These are phyloP conservation scores for Aegithalos caudatus DNA, from an alignment of 2,113 vertebrate species.

Conservation along the genomic window DNA sequence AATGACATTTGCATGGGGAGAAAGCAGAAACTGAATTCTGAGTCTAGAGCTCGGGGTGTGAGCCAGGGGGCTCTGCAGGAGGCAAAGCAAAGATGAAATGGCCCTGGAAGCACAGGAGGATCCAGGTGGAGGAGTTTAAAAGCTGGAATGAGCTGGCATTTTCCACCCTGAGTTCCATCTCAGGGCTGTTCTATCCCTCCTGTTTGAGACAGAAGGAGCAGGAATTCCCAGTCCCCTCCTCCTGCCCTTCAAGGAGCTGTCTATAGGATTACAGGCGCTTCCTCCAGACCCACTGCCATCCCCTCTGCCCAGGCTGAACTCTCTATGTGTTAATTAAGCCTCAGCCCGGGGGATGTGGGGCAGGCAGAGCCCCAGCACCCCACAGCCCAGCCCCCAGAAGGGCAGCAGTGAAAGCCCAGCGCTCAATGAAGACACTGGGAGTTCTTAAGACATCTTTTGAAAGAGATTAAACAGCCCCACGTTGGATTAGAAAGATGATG, in stretches of 20 bases:
- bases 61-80: neutral
- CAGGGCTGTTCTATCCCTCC: neutral
- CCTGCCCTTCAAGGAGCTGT: neutral
- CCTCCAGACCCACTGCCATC: neutral
- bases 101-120: neutral
- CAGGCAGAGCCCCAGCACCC: neutral
- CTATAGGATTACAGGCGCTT: neutral
- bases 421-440: slow-evolving; percentile 66
- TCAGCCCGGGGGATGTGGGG: neutral
- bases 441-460: slow-evolving; percentile 63
- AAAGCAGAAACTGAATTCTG: neutral
- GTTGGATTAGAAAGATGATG: slow-evolving; percentile 67
- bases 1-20: neutral
- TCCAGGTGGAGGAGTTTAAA: accelerated
- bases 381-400: neutral
- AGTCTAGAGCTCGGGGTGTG: neutral
- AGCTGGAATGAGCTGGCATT: neutral
- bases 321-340: slow-evolving; percentile 51
- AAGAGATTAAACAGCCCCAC: slow-evolving; percentile 68
- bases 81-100: neutral
- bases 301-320: neutral
- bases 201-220: neutral
- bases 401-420: slow-evolving; percentile 7
- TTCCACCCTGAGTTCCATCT: neutral
- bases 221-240: neutral